Evolutionary conservation across 1,140 invertebrate species (phyloP), one percentile per base, ranked within the genome.

Genomic region (Parapsyche elsis): DNA sequence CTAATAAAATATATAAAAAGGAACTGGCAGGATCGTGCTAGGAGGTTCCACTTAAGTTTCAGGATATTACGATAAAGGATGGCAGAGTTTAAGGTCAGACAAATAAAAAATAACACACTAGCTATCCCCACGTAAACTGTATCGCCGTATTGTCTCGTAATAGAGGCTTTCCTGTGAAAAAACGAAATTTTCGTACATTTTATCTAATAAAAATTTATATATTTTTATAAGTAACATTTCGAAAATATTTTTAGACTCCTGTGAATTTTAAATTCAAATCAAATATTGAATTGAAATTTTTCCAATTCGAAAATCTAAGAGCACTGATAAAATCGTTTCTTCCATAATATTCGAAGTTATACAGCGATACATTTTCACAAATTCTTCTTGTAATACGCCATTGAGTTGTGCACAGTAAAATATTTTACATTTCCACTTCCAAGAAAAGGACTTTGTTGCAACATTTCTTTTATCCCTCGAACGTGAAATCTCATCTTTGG

Each of bases 81-180:
- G 26, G 30, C n/a, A 7, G 23, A 64, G 61, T 57, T 77, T 77
- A 77, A 77, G 59, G 76, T 77, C 38, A 59, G 61, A 44, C 21
- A 64, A 77, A 77, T 77, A 77, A 77, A 77, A 61, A 77, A 77
- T 77, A 77, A 26, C 24, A 67, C 24, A 67, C 64, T n/a, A 9
- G 12, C 12, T 10, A 23, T 5, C 21, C 21, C 14, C 24, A 5
- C 10, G 49, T 53, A 53, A 53, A 21, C 24, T 7, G 5, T 26
- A 67, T 67, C 64, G 64, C 64, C 24, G 21, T 26, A 67, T 26
- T 67, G 21, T 67, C 24, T 67, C 14, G 10, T 67, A 67, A 26
- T 26, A 23, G 24, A 26, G 23, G 64, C 19, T 67, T 26, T 26
- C 14, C 23, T 30, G n/a, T 61, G 16, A 21, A 61, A 9, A 0